phyloP scores from a whole-genome alignment of 2,797 vertebrate genomes.

The Danio jaintianensis region DNA sequence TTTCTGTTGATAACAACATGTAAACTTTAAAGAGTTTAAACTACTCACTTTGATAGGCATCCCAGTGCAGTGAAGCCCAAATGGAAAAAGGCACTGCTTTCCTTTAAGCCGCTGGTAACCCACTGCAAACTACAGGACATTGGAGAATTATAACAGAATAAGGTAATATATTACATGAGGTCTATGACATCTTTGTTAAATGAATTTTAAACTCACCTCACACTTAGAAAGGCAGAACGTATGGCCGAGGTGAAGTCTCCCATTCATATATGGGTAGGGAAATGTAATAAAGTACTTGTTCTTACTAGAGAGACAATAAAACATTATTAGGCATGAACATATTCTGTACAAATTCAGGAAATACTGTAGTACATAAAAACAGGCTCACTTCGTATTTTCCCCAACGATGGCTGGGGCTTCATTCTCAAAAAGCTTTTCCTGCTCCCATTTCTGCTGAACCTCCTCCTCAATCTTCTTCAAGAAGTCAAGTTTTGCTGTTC shows the following conservation, averaged over 20 bases:
- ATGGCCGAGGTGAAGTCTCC: slow-evolving; percentile 94
- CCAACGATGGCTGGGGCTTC: slow-evolving; percentile 75
- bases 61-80: slow-evolving; percentile 96
- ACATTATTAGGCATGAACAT: not conserved
- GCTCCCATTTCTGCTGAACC: slow-evolving; percentile 92
- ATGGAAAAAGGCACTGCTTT: slow-evolving; percentile 92
- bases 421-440: slow-evolving; percentile 84
- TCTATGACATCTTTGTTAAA: not conserved
- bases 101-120: slow-evolving; percentile 95
- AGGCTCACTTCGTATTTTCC: slow-evolving; percentile 73
- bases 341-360: not conserved
- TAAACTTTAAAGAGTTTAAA: not conserved
- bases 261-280: slow-evolving; percentile 99
- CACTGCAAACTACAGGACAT: slow-evolving; percentile 82
- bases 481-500: slow-evolving; percentile 94
- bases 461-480: slow-evolving; percentile 92
- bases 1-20: not conserved
- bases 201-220: slow-evolving; percentile 82
- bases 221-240: slow-evolving; percentile 97
- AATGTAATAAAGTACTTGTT: slow-evolving; percentile 94
- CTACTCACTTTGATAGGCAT: slow-evolving; percentile 97
- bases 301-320: slow-evolving; percentile 75
- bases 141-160: not conserved
- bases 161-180: not conserved
- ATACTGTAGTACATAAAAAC: not conserved